phyloP scores from a whole-genome alignment of 2,113 vertebrate species.

The Apteryx mantelli region DNA sequence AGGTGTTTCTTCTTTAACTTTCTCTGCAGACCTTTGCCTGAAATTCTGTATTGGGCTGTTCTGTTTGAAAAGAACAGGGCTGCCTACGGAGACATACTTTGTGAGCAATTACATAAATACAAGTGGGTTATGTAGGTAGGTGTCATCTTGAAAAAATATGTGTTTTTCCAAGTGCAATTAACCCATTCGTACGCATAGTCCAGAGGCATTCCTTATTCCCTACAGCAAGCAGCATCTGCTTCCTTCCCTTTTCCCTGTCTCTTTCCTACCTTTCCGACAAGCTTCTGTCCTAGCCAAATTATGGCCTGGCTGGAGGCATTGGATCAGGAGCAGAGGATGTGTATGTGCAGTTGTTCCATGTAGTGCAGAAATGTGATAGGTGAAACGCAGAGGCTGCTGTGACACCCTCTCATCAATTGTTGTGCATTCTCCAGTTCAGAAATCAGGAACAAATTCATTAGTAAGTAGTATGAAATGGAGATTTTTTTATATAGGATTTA shows the following conservation, averaged over 20 bases:
- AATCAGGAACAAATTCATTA: not conserved
- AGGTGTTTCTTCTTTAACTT: not conserved
- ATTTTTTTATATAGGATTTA: not conserved
- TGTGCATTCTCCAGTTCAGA: not conserved
- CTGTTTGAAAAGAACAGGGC: not conserved
- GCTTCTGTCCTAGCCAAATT: not conserved
- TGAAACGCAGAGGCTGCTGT: not conserved
- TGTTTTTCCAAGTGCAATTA: not conserved
- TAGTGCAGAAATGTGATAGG: not conserved
- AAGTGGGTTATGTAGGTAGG: not conserved
- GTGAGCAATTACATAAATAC: not conserved
- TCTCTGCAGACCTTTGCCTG: not conserved
- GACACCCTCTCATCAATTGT: not conserved
- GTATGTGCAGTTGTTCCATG: not conserved
- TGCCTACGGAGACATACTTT: not conserved
- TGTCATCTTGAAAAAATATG: not conserved
- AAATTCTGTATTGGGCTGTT: not conserved
- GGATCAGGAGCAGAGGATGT: not conserved
- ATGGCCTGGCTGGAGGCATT: not conserved
- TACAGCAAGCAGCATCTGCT: not conserved
- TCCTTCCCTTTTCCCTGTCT: not conserved
- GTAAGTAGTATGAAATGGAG: not conserved
- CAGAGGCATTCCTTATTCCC: not conserved
- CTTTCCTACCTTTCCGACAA: not conserved
- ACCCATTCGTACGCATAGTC: not conserved